Conservation (phyloP, 2,797 vertebrate species). For the Trematomus bernacchii region DNA sequence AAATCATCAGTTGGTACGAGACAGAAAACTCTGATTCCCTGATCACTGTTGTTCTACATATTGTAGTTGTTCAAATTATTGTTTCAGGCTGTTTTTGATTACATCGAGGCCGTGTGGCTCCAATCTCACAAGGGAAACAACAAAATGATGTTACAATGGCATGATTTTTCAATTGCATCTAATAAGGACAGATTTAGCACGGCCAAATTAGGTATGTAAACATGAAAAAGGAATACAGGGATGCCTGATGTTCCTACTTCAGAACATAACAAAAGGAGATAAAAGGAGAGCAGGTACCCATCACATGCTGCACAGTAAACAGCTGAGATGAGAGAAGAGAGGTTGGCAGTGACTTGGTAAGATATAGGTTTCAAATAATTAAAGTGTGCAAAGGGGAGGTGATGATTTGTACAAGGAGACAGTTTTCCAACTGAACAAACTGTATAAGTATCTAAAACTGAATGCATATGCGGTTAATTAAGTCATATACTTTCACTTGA, state of each 20-base stretch:
- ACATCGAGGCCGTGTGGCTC: slow-evolving; percentile 62
- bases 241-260: slow-evolving; percentile 9
- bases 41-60: slow-evolving; percentile 49
- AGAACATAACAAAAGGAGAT: slow-evolving; percentile 18
- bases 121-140: slow-evolving; percentile 46
- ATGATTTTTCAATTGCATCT: slow-evolving; percentile 34
- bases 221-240: slow-evolving; percentile 46
- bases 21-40: slow-evolving; percentile 35
- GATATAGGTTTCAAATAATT: neutral
- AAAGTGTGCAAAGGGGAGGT: neutral
- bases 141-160: slow-evolving; percentile 65
- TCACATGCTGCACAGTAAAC: slow-evolving; percentile 13
- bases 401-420: neutral
- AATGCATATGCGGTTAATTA: neutral
- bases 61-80: slow-evolving; percentile 48
- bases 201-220: slow-evolving; percentile 42
- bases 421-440: neutral
- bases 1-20: slow-evolving; percentile 49
- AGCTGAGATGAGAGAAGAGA: neutral
- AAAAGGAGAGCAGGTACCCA: neutral
- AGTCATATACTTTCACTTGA: neutral
- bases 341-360: neutral
- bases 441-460: neutral
- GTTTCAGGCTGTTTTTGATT: slow-evolving; percentile 67
- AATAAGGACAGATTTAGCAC: slow-evolving; percentile 55